Evolutionary conservation across 2,113 vertebrate genomes (phyloP).

Genomic region (Myodes glareolus): DNA sequence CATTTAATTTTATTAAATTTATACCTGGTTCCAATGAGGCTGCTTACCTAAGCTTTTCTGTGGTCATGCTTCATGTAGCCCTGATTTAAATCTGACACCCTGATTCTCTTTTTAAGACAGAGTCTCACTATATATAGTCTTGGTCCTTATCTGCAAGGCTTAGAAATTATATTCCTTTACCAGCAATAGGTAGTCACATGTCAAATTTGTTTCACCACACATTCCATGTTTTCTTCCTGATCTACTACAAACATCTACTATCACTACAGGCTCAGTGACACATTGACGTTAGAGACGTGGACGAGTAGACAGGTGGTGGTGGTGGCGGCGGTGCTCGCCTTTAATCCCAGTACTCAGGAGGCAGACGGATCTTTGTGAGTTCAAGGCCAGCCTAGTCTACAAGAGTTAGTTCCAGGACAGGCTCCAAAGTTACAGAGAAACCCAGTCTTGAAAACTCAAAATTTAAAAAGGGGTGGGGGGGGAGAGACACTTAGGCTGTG

Average conservation of each 20-base stretch:
- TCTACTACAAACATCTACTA: constrained; percentile 29
- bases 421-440: too few relatives aligned
- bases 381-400: too few relatives aligned
- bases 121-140: background rate
- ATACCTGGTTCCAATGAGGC: background rate
- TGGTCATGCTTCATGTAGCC: background rate
- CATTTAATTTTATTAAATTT: constrained; percentile 3
- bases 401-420: too few relatives aligned
- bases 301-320: background rate
- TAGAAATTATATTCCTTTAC: background rate
- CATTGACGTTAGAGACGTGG: background rate
- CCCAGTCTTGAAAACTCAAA: too few relatives aligned
- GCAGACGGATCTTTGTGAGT: too few relatives aligned
- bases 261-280: background rate
- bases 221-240: background rate
- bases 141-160: background rate
- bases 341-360: too few relatives aligned
- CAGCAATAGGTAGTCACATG: background rate
- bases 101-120: background rate
- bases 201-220: constrained; percentile 27
- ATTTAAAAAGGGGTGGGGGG: too few relatives aligned
- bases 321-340: fast-evolving
- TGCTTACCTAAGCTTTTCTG: background rate
- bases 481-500: background rate
- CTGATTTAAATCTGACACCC: constrained; percentile 6